Evolutionary conservation across 1,140 invertebrate species (phyloP), one percentile per base, ranked within the genome.

Genomic region (Caenorhabditis brenneri): DNA sequence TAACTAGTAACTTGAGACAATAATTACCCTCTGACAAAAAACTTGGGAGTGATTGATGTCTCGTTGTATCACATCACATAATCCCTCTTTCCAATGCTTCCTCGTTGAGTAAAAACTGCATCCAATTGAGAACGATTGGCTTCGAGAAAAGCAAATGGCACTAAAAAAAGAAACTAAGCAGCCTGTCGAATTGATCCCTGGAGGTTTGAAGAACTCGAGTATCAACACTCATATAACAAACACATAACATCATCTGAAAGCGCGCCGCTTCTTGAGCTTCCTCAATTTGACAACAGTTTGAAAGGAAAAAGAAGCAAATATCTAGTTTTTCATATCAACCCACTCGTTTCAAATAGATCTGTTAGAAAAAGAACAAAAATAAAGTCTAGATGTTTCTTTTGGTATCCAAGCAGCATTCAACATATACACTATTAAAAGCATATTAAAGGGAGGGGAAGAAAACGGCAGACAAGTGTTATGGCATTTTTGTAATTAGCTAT

Each of bases 171-270:
- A 74, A 74, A 74, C 65, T 74, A 74, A 5, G 65, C 36, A 42
- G 65, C 65, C 65, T 42, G 36, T 42, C 36, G 65, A 74, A 74
- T 74, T 42, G 65, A 29, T 74, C 65, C 65, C 65, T 9, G 24
- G 65, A 24, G 65, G 19, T 24, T 39, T 3, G 24, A 74, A 74
- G 65, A 74, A 74, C 65, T 74, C 33, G 65, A 74, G 65, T 74
- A 74, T 74, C 65, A 74, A 74, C 65, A 74, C 65, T 74, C 36
- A 74, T 42, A 74, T 74, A 74, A 74, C 65, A 74, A 74, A 74
- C 65, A 39, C 65, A 74, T 74, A 74, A 74, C 65, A 74, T 74
- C 65, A 74, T 74, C 65, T 42, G 22, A 74, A 74, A 74, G 31
- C 58, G 31, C 22, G 58, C 58, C 58, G 58, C 58, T 65, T 65